Base-by-base conservation (phyloP, 1,140 invertebrate genomes). In the Amyelois transitella region DNA sequence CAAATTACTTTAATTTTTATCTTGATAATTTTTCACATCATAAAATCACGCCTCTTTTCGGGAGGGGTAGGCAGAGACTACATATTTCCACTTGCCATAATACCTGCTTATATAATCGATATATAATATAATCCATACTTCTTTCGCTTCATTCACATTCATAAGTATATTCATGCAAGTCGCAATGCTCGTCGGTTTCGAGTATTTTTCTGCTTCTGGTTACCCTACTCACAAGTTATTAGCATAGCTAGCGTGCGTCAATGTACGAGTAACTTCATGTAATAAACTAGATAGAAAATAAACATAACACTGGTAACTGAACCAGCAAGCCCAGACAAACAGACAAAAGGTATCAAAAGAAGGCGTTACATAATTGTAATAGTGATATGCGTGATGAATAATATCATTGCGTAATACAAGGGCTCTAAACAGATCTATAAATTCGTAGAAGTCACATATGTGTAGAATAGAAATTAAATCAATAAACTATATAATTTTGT, bases 311-410 rank as follows among this genome's bases (percentile, higher is more conserved):
- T 56, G 56, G 62, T 63, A 69, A 69, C 51, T 53, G 49, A 49
- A 53, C 49, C 43, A 32, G 65, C 59, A 38, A 51, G 54, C 51
- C 21, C 55, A 19, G 58, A 67, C 59, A 63, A 68, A 69, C 62
- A 67, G 68, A 71, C 71, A 71, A 72, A 67, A 71, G 61, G 69
- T 73, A 73, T 72, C 62, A 73, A 75, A 73, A 77, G 65, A 67
- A 61, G 71, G 71, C 74, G 69, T 74, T 58, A 66, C 62, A 49
- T 64, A 64, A 69, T 73, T 66, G 69, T 63, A 69, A 73, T 72
- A 76, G 55, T 51, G 63, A 61, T 62, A 62, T 55, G 20, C 20
- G 53, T 60, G 54, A 64, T 69, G 70, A 63, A 71, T 70, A 60
- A 61, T 53, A 63, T 69, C 62, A 66, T 66, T 72, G 63, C 62